phyloP scores from a whole-genome alignment of 2,113 vertebrate genomes.

The Menura novaehollandiae region DNA sequence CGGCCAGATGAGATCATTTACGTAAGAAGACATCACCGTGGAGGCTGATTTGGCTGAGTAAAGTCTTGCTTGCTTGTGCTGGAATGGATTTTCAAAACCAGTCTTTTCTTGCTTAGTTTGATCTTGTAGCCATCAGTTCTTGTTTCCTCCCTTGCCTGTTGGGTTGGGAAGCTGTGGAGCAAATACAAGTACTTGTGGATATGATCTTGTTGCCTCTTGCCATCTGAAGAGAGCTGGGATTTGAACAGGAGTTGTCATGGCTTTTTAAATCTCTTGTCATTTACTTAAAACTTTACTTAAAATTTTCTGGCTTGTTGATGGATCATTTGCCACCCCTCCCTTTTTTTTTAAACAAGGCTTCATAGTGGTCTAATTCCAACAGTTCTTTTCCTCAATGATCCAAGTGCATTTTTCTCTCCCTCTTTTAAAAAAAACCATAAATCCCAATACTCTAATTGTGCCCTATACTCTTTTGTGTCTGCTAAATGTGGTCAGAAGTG shows the following conservation, averaged over 20 bases:
- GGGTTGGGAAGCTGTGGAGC: neutral
- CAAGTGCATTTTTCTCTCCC: neutral
- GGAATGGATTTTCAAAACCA: neutral
- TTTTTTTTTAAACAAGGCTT: neutral
- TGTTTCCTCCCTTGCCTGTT: neutral
- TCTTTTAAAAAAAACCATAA: neutral
- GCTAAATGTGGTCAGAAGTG: neutral
- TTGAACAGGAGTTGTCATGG: neutral
- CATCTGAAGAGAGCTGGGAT: neutral
- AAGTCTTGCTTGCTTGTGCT: neutral
- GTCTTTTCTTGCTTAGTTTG: neutral
- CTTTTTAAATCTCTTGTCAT: neutral
- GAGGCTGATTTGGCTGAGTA: neutral
- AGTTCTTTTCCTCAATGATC: neutral
- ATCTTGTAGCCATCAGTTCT: neutral
- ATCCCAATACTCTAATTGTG: neutral
- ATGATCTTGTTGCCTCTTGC: neutral
- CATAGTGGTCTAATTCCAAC: neutral
- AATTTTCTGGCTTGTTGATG: neutral
- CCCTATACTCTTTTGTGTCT: neutral
- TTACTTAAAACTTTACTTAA: neutral
- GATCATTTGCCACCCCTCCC: neutral
- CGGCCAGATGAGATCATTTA: neutral
- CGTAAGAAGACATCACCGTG: neutral
- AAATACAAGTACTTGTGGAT: neutral